A percentile compares a stretch with the other conserved stretches of the same genome.
Conservation (phyloP, 2,888 invertebrate genomes). For the Ochropacha duplaris region DNA sequence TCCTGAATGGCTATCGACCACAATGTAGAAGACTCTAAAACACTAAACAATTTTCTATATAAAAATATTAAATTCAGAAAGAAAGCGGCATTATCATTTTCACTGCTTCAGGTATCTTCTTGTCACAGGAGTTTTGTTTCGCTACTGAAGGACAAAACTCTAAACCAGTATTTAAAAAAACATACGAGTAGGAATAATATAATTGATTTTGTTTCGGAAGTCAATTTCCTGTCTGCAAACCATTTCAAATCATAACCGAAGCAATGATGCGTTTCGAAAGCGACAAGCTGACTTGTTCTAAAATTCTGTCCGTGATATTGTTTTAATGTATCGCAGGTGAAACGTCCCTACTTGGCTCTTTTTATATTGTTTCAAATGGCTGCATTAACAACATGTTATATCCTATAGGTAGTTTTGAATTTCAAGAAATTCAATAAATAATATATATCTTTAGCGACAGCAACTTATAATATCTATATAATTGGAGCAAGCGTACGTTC, state of each 20-base stretch:
- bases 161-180: too few relatives aligned
- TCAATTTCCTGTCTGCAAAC: constrained; percentile 48
- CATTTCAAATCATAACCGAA: constrained; percentile 29
- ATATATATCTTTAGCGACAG: constrained; percentile 10
- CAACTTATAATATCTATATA: constrained; percentile 60
- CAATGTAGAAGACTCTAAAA: too few relatives aligned
- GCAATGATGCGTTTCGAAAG: constrained; percentile 49
- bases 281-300: constrained; percentile 53
- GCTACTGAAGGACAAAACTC: too few relatives aligned
- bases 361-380: background rate
- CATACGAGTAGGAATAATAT: constrained; percentile 14
- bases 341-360: background rate
- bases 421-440: background rate
- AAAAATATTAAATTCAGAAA: too few relatives aligned
- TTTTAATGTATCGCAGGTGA: constrained; percentile 9
- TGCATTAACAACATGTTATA: too few relatives aligned
- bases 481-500: constrained; percentile 56
- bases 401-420: too few relatives aligned
- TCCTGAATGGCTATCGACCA: too few relatives aligned
- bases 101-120: too few relatives aligned
- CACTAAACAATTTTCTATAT: too few relatives aligned
- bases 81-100: too few relatives aligned
- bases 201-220: constrained; percentile 30
- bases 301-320: constrained; percentile 41
- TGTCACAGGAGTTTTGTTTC: too few relatives aligned